A percentile compares a stretch with the other conserved stretches of the same genome.
Evolutionary conservation across 2,797 vertebrate genomes (phyloP).

Genomic region (Lerista edwardsae): DNA sequence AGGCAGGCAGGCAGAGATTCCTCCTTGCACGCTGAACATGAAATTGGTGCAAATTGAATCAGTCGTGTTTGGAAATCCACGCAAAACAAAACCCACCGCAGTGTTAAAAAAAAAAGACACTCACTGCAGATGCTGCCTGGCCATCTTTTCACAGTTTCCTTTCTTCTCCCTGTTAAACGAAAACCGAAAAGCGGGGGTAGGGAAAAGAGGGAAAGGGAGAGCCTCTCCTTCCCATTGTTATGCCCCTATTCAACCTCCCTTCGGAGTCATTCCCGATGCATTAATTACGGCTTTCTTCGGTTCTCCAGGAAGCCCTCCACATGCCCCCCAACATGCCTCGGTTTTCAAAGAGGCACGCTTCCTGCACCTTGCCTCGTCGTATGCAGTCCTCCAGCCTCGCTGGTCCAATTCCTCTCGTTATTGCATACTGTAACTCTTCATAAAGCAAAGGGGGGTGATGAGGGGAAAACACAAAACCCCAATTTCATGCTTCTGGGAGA

Average conservation of each 20-base stretch:
- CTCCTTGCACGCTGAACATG: conserved; percentile 76
- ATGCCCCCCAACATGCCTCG: conserved; percentile 78
- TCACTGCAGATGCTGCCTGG: conserved; percentile 72
- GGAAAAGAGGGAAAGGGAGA: too few species aligned
- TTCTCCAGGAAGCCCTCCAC: conserved; percentile 76
- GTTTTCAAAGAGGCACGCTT: conserved; percentile 84
- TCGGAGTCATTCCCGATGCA: conserved; percentile 84
- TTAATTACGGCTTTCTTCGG: conserved; percentile 85
- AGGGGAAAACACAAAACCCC: conserved; percentile 73
- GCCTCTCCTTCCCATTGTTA: conserved; percentile 76
- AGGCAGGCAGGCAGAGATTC: neutral
- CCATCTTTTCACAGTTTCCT: conserved; percentile 73
- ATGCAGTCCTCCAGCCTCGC: conserved; percentile 75
- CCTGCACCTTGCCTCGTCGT: conserved; percentile 81
- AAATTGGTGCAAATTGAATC: conserved; percentile 81
- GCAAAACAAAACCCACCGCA: conserved; percentile 80
- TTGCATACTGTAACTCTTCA: conserved; percentile 85
- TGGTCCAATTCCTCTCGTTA: conserved; percentile 77
- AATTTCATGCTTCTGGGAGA: conserved; percentile 78
- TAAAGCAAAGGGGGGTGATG: conserved; percentile 70
- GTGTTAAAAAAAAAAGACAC: conserved; percentile 74
- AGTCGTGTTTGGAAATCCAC: conserved; percentile 74
- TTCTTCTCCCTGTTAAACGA: conserved; percentile 79
- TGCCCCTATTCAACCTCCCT: conserved; percentile 81
- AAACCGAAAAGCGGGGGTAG: conserved; percentile 60